These are phyloP conservation scores for Platichthys stellatus DNA, from an alignment of 2,113 vertebrate species.

Conservation along the genomic window DNA sequence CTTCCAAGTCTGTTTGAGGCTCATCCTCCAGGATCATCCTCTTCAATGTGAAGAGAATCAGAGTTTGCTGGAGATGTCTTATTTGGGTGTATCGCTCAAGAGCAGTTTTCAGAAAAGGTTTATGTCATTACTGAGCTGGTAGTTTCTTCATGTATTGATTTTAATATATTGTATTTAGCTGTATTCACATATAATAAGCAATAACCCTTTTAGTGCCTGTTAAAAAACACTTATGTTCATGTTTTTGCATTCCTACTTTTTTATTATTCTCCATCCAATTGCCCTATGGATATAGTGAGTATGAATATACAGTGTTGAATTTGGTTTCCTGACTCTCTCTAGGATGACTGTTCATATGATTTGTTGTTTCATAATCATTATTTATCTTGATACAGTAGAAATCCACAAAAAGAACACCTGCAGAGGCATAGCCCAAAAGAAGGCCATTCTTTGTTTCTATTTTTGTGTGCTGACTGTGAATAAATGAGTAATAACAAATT, in stretches of 20 bases:
- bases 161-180: too few relatives aligned
- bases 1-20: slow-evolving; percentile 7
- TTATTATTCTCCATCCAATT: too few relatives aligned
- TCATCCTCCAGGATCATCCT: not conserved
- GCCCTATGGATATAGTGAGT: not conserved
- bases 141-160: not conserved
- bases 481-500: slow-evolving; percentile 25
- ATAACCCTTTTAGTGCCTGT: too few relatives aligned
- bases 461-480: slow-evolving; percentile 20
- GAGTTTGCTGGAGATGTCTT: not conserved
- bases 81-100: not conserved
- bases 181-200: too few relatives aligned
- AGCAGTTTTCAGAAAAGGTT: not conserved
- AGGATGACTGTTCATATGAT: not conserved
- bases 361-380: slow-evolving; percentile 2
- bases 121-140: not conserved
- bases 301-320: not conserved
- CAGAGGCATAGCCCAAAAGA: slow-evolving; percentile 7
- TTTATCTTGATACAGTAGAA: slow-evolving; percentile 1
- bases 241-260: too few relatives aligned
- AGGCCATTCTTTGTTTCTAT: slow-evolving; percentile 10
- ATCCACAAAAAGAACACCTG: not conserved
- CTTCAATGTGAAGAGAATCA: not conserved
- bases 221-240: not conserved
- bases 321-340: not conserved